Conservation (phyloP, 2,113 vertebrate genomes). For the Riparia riparia region DNA sequence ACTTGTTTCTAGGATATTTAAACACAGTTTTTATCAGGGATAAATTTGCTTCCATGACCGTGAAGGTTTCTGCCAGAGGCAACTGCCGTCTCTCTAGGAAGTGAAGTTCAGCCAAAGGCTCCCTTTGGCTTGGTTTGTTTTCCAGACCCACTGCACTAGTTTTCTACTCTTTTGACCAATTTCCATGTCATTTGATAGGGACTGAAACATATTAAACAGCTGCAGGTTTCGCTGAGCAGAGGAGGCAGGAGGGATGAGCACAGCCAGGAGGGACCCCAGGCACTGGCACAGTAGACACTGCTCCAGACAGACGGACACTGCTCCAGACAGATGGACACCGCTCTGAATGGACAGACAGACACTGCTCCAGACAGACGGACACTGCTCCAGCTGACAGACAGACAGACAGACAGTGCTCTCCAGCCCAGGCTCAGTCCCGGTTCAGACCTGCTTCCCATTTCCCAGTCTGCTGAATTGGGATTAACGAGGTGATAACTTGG, state of each 20-base stretch:
- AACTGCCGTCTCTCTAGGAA: not conserved
- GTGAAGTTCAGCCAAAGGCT: not conserved
- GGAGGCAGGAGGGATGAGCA: not conserved
- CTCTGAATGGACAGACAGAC: not conserved
- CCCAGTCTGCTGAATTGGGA: not conserved
- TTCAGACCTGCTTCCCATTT: not conserved
- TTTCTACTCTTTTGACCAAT: not conserved
- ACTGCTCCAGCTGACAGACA: accelerated
- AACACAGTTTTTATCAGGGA: not conserved
- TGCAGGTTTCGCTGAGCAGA: not conserved
- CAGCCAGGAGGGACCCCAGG: not conserved
- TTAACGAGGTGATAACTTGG: not conserved
- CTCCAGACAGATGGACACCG: no score
- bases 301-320: not conserved
- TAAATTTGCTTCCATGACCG: not conserved
- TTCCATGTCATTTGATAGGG: not conserved
- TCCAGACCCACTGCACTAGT: not conserved
- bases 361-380: not conserved
- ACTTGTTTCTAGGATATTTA: not conserved
- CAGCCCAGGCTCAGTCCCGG: not conserved
- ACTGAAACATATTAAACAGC: not conserved
- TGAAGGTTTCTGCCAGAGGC: not conserved
- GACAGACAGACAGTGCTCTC: not conserved
- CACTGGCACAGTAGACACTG: accelerated
- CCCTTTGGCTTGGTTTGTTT: not conserved